phyloP scores from a whole-genome alignment of 2,888 invertebrate genomes.

The Branchipolynoe longqiensis region DNA sequence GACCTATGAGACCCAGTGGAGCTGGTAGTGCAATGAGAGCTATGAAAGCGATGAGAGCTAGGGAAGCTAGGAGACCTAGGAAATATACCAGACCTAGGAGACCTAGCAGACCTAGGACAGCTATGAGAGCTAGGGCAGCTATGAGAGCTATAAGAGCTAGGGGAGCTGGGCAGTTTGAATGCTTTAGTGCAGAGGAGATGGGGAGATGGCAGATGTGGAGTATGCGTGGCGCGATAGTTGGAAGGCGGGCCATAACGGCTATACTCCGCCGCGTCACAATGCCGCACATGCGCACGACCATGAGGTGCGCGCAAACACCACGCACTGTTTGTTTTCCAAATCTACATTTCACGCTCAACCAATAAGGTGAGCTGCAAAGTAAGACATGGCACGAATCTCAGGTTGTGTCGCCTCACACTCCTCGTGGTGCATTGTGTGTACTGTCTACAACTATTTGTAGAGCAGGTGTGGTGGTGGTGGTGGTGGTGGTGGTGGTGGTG shows the following conservation, averaged over 20 bases:
- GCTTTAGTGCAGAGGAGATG: not conserved
- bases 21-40: too few species aligned
- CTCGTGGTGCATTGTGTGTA: too few species aligned
- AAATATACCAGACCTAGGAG: not conserved
- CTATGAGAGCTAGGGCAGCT: too few species aligned
- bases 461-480: too few species aligned
- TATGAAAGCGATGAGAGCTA: not conserved
- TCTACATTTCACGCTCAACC: constrained; percentile 23
- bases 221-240: not conserved
- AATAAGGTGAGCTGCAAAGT: constrained; percentile 13
- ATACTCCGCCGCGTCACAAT: too few species aligned
- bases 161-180: too few species aligned
- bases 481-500: too few species aligned
- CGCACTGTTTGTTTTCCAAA: not conserved
- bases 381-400: constrained; percentile 5
- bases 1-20: too few species aligned
- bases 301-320: not conserved
- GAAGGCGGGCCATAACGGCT: too few species aligned
- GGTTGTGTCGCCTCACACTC: too few species aligned
- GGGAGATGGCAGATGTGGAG: not conserved
- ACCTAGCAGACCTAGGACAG: not conserved
- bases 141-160: too few species aligned
- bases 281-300: constrained; percentile 10
- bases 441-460: too few species aligned
- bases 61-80: not conserved